Evolutionary conservation across 1,140 invertebrate species (phyloP).

Genomic region (Coboldia fuscipes): DNA sequence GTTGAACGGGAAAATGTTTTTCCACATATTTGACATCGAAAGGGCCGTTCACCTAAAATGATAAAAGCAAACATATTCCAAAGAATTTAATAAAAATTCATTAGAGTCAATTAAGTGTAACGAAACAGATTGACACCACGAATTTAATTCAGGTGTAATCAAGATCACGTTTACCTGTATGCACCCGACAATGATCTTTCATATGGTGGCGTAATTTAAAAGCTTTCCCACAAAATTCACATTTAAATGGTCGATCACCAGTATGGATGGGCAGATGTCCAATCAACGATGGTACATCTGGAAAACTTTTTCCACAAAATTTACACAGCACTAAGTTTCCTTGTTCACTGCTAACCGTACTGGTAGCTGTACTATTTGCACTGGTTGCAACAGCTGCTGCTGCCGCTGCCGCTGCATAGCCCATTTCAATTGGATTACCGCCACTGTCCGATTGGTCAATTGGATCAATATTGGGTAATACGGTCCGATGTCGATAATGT

Average conservation of each 20-base stretch:
- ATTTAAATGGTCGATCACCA: constrained; percentile 71
- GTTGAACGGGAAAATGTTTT: constrained; percentile 77
- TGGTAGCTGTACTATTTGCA: constrained; percentile 22
- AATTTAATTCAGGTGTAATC: neutral
- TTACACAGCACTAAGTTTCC: constrained; percentile 66
- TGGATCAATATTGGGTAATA: constrained; percentile 13
- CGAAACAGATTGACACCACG: neutral
- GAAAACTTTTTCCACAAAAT: constrained; percentile 75
- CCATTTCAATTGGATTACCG: constrained; percentile 12
- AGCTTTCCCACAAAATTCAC: constrained; percentile 76
- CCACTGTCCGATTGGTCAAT: constrained; percentile 6
- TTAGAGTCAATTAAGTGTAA: neutral
- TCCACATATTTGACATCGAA: constrained; percentile 67
- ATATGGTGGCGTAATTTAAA: constrained; percentile 79
- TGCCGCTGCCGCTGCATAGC: constrained; percentile 18
- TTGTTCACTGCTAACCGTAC: constrained; percentile 26
- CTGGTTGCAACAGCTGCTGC: constrained; percentile 19
- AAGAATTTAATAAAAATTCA: neutral
- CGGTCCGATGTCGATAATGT: constrained; percentile 22
- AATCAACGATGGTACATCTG: constrained; percentile 66
- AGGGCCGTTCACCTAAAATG: constrained; percentile 53
- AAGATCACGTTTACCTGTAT: constrained; percentile 41
- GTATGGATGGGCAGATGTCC: constrained; percentile 71
- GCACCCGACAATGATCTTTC: constrained; percentile 81
- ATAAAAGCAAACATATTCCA: constrained; percentile 2